Conservation (phyloP, 2,113 vertebrate species). For the Gasterosteus aculeatus region DNA sequence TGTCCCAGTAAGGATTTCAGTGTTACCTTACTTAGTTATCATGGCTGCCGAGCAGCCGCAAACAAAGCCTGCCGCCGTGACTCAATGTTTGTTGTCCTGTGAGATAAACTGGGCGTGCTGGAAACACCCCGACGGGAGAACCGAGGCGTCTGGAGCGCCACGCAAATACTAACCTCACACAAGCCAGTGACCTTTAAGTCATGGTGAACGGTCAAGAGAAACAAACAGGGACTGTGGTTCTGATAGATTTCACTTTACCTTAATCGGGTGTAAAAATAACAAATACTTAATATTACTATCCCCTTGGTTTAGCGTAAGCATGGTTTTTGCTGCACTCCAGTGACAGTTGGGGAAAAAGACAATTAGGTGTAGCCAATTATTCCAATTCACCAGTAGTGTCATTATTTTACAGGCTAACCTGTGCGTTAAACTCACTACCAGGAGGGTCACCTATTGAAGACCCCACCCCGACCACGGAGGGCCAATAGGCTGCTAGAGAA, state of each 20-base stretch:
- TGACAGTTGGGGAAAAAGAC: neutral
- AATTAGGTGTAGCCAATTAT: neutral
- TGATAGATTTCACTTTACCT: slow-evolving; percentile 17
- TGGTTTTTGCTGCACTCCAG: neutral
- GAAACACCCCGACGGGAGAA: neutral
- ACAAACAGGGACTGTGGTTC: neutral
- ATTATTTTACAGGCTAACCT: neutral
- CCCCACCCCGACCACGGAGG: no score
- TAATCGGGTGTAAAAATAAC: neutral
- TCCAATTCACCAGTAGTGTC: neutral
- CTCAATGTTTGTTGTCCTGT: slow-evolving; percentile 13
- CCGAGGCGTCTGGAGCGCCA: neutral
- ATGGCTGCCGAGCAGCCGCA: slow-evolving; percentile 5
- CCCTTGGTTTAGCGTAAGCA: neutral
- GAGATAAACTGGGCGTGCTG: slow-evolving; percentile 6
- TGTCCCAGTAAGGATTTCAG: slow-evolving; percentile 1
- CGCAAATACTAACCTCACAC: slow-evolving; percentile 28
- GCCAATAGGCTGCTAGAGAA: no score
- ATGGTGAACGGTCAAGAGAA: slow-evolving; percentile 25
- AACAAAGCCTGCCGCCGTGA: slow-evolving; percentile 1
- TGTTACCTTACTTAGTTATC: neutral
- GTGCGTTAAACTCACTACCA: neutral
- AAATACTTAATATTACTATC: neutral
- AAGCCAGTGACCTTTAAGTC: slow-evolving; percentile 27
- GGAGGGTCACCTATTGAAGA: no score